Evolutionary conservation across 2,797 vertebrate genomes (phyloP).

Genomic region (Pogoniulus pusillus): DNA sequence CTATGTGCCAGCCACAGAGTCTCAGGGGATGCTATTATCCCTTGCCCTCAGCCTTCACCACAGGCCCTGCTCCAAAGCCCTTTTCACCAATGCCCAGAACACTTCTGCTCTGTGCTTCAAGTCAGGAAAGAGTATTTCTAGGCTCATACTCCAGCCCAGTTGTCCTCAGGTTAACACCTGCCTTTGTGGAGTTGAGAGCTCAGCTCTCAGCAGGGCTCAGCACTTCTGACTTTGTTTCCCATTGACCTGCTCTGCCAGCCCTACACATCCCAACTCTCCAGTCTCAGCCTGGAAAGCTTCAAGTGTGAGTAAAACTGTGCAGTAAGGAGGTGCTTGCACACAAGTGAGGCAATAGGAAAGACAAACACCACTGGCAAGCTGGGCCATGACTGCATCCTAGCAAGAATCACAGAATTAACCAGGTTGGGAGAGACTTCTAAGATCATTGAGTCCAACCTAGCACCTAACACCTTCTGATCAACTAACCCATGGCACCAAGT

Average conservation of each 20-base stretch:
- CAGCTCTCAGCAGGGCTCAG: not conserved
- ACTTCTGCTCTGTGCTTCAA: not conserved
- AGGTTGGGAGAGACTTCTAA: too few species aligned
- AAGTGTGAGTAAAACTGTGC: not conserved
- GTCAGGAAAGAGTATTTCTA: not conserved
- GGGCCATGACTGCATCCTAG: not conserved
- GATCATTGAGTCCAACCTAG: too few species aligned
- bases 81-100: not conserved
- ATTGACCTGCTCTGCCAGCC: not conserved
- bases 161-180: not conserved
- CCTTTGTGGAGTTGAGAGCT: fast-evolving
- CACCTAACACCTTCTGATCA: too few species aligned
- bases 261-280: not conserved
- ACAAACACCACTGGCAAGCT: not conserved
- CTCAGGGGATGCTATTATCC: not conserved
- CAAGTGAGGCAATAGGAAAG: not conserved
- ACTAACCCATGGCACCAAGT: too few species aligned
- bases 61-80: not conserved
- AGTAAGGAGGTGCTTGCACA: not conserved
- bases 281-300: not conserved
- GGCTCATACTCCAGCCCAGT: not conserved
- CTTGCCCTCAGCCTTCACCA: not conserved
- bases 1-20: not conserved
- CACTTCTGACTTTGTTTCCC: not conserved
- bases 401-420: not conserved